These are phyloP conservation scores for Microtus richardsoni DNA, from an alignment of 2,113 vertebrate genomes.

Conservation along the genomic window DNA sequence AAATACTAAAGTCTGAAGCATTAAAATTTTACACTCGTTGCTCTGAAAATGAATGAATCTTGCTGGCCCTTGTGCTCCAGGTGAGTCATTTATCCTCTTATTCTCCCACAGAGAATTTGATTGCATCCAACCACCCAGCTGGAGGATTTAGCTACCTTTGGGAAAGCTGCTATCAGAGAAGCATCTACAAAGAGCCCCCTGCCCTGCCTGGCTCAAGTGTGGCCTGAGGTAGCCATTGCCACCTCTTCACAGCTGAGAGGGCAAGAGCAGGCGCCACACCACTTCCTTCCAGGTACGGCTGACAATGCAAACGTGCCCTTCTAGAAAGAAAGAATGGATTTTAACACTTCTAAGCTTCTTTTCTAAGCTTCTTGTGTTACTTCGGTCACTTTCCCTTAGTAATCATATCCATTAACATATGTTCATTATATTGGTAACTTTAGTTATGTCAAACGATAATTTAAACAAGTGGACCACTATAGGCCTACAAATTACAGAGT, in stretches of 20 bases:
- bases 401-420: neutral
- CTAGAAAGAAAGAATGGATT: constrained; percentile 39
- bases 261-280: neutral
- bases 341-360: neutral
- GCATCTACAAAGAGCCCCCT: constrained; percentile 58
- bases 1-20: constrained; percentile 67
- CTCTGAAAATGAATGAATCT: constrained; percentile 69
- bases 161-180: constrained; percentile 59
- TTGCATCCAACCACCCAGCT: constrained; percentile 71
- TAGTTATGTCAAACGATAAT: constrained; percentile 20
- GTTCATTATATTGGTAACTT: neutral
- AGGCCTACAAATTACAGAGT: neutral
- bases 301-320: constrained; percentile 11
- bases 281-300: neutral
- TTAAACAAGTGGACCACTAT: neutral
- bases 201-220: neutral
- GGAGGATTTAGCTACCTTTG: constrained; percentile 67
- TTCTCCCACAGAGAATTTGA: constrained; percentile 74
- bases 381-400: constrained; percentile 5
- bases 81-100: constrained; percentile 71
- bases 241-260: constrained; percentile 40
- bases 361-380: neutral
- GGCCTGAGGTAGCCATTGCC: constrained; percentile 19
- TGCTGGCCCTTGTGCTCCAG: constrained; percentile 45
- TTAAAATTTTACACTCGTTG: constrained; percentile 70